These are phyloP conservation scores for Uloborus diversus DNA, from an alignment of 1,140 invertebrate species.

Conservation along the genomic window DNA sequence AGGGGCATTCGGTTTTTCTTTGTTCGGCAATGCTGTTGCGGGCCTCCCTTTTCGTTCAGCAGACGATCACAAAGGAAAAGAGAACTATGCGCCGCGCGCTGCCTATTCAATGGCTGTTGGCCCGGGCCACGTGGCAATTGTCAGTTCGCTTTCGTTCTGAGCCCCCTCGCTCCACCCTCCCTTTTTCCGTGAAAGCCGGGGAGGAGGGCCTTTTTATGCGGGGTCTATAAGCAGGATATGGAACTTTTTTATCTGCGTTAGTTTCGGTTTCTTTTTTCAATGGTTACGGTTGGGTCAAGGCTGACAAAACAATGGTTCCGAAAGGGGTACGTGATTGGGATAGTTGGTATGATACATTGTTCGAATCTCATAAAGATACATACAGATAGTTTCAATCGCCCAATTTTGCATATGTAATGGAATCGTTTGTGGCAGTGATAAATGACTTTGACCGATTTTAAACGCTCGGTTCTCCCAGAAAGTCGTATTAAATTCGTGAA, in stretches of 20 bases:
- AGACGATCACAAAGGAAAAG: conserved; percentile 2
- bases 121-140: conserved; percentile 47
- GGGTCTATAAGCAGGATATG: conserved; percentile 4
- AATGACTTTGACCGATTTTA: too few relatives aligned
- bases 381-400: too few relatives aligned
- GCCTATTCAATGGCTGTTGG: conserved; percentile 32
- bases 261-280: conserved; percentile 42
- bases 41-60: conserved; percentile 15
- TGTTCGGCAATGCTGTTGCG: conserved; percentile 44
- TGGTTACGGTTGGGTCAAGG: conserved; percentile 50
- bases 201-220: background rate
- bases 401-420: too few relatives aligned
- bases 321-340: too few relatives aligned
- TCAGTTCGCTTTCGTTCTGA: conserved; percentile 14
- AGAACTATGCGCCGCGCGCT: conserved; percentile 31
- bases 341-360: too few relatives aligned
- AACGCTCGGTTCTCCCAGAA: too few relatives aligned
- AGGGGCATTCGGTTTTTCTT: conserved; percentile 4
- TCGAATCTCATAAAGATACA: too few relatives aligned
- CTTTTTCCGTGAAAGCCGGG: background rate
- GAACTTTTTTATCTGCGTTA: background rate
- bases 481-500: too few relatives aligned
- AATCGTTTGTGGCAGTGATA: too few relatives aligned
- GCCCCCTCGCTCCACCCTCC: background rate
- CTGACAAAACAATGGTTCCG: too few relatives aligned